Percentiles rank a stretch among this genome's conserved stretches.
phyloP scores from a whole-genome alignment of 2,113 vertebrate species.

The Carettochelys insculpta region DNA sequence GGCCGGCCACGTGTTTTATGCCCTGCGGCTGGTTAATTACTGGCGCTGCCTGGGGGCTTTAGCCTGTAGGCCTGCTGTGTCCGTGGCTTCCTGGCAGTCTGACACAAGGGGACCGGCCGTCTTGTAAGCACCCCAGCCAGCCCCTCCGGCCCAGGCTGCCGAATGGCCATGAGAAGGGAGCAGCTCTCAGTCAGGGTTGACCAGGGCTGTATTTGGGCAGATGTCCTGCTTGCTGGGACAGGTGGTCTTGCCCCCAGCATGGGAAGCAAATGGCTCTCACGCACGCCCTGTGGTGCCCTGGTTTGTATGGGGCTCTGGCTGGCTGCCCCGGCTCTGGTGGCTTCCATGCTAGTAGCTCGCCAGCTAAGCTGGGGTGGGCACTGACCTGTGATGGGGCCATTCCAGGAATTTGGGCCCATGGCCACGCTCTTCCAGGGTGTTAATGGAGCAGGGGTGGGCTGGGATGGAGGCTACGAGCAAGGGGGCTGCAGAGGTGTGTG shows the following conservation, averaged over 20 bases:
- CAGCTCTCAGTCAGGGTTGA: neutral
- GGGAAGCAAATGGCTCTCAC: neutral
- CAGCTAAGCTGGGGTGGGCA: no score
- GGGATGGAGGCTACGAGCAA: no score
- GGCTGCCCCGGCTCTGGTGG: neutral
- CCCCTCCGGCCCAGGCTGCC: no score
- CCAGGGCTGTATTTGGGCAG: neutral
- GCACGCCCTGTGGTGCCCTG: neutral
- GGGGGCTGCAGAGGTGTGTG: no score
- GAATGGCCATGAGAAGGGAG: no score
- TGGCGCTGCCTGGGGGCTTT: no score
- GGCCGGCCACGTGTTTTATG: neutral
- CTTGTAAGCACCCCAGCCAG: neutral
- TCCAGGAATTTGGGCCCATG: no score
- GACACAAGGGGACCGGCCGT: neutral
- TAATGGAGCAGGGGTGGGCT: no score
- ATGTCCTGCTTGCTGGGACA: neutral
- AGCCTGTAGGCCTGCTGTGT: neutral
- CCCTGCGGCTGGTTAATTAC: neutral
- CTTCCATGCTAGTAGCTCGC: neutral
- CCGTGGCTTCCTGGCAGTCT: neutral
- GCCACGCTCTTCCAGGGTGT: no score
- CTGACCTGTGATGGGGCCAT: no score
- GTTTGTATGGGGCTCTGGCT: neutral
- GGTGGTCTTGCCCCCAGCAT: neutral